Evolutionary conservation across 1,140 invertebrate species (phyloP).

Genomic region (Samia ricini): DNA sequence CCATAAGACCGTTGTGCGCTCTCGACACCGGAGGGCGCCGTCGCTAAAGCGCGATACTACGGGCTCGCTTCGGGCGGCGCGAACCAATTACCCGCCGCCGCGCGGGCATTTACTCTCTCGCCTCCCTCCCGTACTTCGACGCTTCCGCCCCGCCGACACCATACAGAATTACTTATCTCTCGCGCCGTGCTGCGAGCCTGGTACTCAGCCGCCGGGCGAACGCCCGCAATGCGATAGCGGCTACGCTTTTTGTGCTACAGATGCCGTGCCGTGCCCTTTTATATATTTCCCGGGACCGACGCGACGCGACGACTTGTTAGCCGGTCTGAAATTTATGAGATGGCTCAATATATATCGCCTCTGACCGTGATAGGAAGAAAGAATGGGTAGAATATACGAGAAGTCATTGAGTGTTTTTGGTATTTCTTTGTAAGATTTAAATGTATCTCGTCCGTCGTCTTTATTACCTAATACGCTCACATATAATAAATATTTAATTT

Average conservation of each 20-base stretch:
- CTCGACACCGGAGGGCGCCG: slow-evolving; percentile 71
- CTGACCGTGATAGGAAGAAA: not conserved
- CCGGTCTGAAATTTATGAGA: slow-evolving; percentile 3
- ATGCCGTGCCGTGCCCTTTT: slow-evolving; percentile 15
- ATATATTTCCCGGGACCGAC: slow-evolving; percentile 16
- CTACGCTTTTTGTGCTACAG: slow-evolving; percentile 45
- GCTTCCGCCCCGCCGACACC: slow-evolving; percentile 21
- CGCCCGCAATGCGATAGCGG: slow-evolving; percentile 67
- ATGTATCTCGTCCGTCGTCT: no score
- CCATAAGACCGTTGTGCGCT: slow-evolving; percentile 32
- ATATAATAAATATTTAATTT: no score
- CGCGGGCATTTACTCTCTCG: slow-evolving; percentile 62
- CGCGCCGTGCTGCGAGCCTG: slow-evolving; percentile 48
- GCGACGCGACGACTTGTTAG: not conserved
- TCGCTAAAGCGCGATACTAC: slow-evolving; percentile 80
- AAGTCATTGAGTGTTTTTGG: not conserved
- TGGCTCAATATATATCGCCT: slow-evolving; percentile 1
- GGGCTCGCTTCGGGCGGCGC: slow-evolving; percentile 76
- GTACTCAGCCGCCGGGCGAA: slow-evolving; percentile 56
- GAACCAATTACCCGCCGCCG: slow-evolving; percentile 75
- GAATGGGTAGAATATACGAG: not conserved
- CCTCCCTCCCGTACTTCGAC: slow-evolving; percentile 25
- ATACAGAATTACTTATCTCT: slow-evolving; percentile 52
- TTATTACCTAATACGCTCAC: no score
- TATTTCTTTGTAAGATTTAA: no score